Evolutionary conservation across 2,113 vertebrate genomes (phyloP).

Genomic region (Oreochromis niloticus): DNA sequence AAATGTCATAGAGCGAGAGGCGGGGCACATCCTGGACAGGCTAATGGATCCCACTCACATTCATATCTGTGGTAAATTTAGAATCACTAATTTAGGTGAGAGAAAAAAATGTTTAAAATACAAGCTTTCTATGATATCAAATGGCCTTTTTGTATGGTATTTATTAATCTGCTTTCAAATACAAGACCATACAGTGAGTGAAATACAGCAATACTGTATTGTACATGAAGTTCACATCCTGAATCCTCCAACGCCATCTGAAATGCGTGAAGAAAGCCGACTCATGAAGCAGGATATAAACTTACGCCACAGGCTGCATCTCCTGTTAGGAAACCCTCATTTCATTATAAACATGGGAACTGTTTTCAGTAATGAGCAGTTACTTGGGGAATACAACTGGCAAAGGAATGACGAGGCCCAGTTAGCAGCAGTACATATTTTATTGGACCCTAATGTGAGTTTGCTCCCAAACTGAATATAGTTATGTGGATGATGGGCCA

Average conservation of each 20-base stretch:
- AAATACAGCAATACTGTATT: neutral
- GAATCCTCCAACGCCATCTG: neutral
- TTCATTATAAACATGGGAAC: slow-evolving; percentile 51
- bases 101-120: neutral
- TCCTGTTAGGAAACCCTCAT: slow-evolving; percentile 15
- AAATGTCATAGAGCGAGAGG: neutral
- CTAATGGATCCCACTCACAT: neutral
- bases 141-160: neutral
- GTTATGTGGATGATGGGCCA: neutral
- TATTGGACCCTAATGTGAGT: slow-evolving; percentile 34
- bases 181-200: neutral
- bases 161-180: neutral
- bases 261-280: slow-evolving; percentile 2
- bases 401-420: slow-evolving; percentile 3
- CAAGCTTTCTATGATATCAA: neutral
- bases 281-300: slow-evolving; percentile 16
- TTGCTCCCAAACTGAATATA: slow-evolving; percentile 8
- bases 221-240: neutral
- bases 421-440: slow-evolving; percentile 22
- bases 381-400: slow-evolving; percentile 19
- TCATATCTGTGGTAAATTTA: neutral
- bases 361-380: slow-evolving; percentile 37
- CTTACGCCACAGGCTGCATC: neutral
- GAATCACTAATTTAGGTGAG: neutral
- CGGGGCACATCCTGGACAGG: neutral